These are phyloP conservation scores for Campaea margaritaria DNA, from an alignment of 2,888 invertebrate species.

Conservation along the genomic window DNA sequence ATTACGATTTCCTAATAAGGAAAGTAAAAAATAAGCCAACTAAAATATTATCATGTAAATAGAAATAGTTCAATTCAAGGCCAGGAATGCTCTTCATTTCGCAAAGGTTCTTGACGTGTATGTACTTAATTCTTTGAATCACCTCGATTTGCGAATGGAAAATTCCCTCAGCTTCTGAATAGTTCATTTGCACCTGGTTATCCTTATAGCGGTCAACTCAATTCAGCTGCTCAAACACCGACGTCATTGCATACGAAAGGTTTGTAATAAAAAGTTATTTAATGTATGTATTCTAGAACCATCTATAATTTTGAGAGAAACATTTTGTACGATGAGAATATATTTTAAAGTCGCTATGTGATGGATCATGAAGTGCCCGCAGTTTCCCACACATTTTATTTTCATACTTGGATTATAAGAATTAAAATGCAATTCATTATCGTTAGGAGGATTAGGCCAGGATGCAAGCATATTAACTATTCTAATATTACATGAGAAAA, in stretches of 20 bases:
- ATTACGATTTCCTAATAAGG: not conserved
- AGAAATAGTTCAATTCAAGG: slow-evolving; percentile 15
- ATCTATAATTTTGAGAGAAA: too few relatives aligned
- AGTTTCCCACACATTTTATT: too few relatives aligned
- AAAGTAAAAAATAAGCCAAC: not conserved
- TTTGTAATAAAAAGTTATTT: not conserved
- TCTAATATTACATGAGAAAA: too few relatives aligned
- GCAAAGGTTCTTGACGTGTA: not conserved
- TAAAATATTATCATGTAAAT: not conserved
- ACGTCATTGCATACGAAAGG: slow-evolving; percentile 12
- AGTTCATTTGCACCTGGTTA: slow-evolving; percentile 23
- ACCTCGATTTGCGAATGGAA: slow-evolving; percentile 35
- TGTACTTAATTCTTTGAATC: slow-evolving; percentile 15
- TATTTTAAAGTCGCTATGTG: too few relatives aligned
- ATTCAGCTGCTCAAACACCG: slow-evolving; percentile 46
- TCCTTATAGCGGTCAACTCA: slow-evolving; percentile 37
- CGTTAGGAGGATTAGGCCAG: too few relatives aligned
- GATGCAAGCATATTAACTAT: too few relatives aligned
- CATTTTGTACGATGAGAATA: too few relatives aligned
- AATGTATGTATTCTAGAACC: too few relatives aligned
- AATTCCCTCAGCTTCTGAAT: slow-evolving; percentile 32
- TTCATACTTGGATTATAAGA: too few relatives aligned
- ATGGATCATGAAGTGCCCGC: too few relatives aligned
- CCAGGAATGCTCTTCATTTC: slow-evolving; percentile 13
- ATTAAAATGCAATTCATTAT: too few relatives aligned